Base-by-base conservation (phyloP, 2,888 invertebrate genomes). In the Epinotia demarniana region DNA sequence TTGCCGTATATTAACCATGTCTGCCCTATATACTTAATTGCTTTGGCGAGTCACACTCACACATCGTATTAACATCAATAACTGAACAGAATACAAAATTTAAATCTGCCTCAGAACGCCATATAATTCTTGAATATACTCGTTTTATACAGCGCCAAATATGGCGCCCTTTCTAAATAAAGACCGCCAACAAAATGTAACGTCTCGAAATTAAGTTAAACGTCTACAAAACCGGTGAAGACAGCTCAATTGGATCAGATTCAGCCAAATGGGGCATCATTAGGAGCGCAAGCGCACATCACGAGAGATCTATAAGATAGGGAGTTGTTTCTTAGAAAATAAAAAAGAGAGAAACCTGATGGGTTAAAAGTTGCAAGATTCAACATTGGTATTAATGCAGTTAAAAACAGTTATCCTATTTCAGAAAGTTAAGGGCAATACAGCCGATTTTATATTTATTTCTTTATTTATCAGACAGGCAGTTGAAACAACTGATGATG, bases 191-290 rank as follows among this genome's bases (percentile, higher is more conserved):
- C 55, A 67, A 53, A 73, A 61, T 60, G 12, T 63, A 67, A 66
- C 43, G 60, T 73, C 19, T 73, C 60, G 33, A 67, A 73, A 73
- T 73, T 53, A 61, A 73, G 73, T 67, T 67, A 55, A 73, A 67
- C 23, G 61, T 61, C 61, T 61, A 61, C 67, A 67, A 73, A 73
- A 73, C 53, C 60, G 77, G 33, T 18, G 70, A 72, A 64, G 78
- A 90, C 87, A 80, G 83, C 88, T 91, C 90, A 89, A 90, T 90
- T 85, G 85, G 81, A 84, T 84, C 82, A 81, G 78, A 66, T 67
- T 83, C 85, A 82, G 86, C 88, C 90, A 90, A 92, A 90, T 88
- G 87, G 85, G 85, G 84, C 83, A 89, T 90, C 90, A 89, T 90
- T 90, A 90, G 82, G 84, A 82, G 82, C 80, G 82, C 82, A 83